Evolutionary conservation across 2,888 invertebrate genomes (phyloP).

Genomic region (Drosophila pegasa): DNA sequence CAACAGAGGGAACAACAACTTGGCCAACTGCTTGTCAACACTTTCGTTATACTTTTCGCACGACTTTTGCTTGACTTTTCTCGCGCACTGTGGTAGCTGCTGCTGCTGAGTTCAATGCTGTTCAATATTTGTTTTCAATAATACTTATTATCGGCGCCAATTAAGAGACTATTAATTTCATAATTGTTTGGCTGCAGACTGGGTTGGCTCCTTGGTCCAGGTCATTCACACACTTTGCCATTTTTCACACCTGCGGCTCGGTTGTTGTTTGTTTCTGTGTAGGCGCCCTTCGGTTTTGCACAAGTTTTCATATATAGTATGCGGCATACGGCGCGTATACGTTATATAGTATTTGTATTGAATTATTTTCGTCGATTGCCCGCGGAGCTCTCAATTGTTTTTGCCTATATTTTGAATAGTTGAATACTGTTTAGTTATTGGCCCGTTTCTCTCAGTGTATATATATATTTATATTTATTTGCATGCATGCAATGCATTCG

Average conservation of each 20-base stretch:
- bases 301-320: constrained; percentile 18
- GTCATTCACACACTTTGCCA: constrained; percentile 68
- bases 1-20: constrained; percentile 6
- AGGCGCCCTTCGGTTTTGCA: constrained; percentile 30
- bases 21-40: constrained; percentile 24
- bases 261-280: constrained; percentile 15
- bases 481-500: not conserved
- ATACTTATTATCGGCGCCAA: constrained; percentile 54
- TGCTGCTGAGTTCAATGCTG: constrained; percentile 56
- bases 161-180: constrained; percentile 76
- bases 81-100: constrained; percentile 6
- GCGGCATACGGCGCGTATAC: constrained; percentile 9
- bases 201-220: constrained; percentile 60
- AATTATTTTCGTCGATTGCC: constrained; percentile 40
- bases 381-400: constrained; percentile 26
- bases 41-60: constrained; percentile 30
- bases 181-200: constrained; percentile 60
- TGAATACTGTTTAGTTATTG: constrained; percentile 26
- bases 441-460: constrained; percentile 3
- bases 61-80: constrained; percentile 30
- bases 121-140: constrained; percentile 56
- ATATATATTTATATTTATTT: too few relatives aligned
- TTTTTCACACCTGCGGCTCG: constrained; percentile 55
- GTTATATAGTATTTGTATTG: constrained; percentile 29
- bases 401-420: constrained; percentile 34